Evolutionary conservation across 2,113 vertebrate genomes (phyloP), one percentile per base, ranked within the genome.

Genomic region (Alosa alosa): DNA sequence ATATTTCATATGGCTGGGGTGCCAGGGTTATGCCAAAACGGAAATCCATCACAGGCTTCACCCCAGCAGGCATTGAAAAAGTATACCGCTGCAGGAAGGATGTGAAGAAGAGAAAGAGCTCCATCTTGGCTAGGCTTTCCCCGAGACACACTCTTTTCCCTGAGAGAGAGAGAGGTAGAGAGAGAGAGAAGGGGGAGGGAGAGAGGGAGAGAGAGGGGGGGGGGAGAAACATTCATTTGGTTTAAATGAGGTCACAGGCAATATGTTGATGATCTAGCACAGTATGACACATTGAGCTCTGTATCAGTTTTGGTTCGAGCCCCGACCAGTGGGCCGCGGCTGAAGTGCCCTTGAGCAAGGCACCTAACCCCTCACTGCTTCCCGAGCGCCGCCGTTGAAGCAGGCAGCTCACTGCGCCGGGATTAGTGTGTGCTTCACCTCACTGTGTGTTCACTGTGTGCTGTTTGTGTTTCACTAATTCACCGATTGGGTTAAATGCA

Each of bases 101-200:
- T 6, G 89, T 92, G 57, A 97, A 90, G 72, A 95, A 91, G 9
- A 93, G 92, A 5, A 88, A 86, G 57, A 88, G 82, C 87, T 88
- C 87, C 87, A 88, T 84, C n/a, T 41, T n/a, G 6, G 82, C 87
- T 39, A 88, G 55, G 82, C 86, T 85, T 44, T 86, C 87, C 52
- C 87, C 87, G 20, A 85, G 78, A 82, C 87, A 88, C 20, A 83
- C 84, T 41, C 87, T 81, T 49, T 88, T 88, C 68, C 94, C 96
- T 97, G 92, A 15, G 57, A 41, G 25, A 15, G 57, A 41, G 25
- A 89, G 82, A 87, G 13, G 86, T 46, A 85, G 25, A 81, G 22
- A 36, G 72, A 78, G 31, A 75, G 25, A 75, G 10, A 25, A n/a
- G 10, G n/a, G 64, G 31, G 4, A 72, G 10, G n/a, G 20, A 64